Conservation (phyloP, 2,888 invertebrate genomes). For the Tortricodes alternella region DNA sequence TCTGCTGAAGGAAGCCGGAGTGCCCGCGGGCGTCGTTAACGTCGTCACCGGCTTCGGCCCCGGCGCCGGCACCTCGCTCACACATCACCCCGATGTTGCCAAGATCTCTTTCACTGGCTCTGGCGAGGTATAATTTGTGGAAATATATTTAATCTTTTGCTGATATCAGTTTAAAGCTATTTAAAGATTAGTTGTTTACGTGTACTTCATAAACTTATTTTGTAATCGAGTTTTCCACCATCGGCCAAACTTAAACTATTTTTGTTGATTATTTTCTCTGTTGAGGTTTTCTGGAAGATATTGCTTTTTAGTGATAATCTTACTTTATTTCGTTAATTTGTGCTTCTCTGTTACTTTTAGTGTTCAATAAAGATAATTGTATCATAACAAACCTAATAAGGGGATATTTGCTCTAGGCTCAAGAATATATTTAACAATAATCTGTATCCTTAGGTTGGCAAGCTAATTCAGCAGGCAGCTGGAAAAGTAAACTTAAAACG, state of each 20-base stretch:
- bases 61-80: constrained; percentile 88
- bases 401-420: neutral
- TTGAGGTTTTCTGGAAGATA: too few relatives aligned
- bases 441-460: constrained; percentile 64
- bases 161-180: too few relatives aligned
- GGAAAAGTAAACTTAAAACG: constrained; percentile 90
- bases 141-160: neutral
- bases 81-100: constrained; percentile 87
- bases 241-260: too few relatives aligned
- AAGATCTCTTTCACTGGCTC: constrained; percentile 90
- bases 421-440: neutral
- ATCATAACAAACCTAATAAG: too few relatives aligned
- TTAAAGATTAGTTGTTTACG: too few relatives aligned
- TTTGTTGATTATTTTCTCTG: too few relatives aligned
- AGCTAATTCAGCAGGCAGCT: constrained; percentile 85
- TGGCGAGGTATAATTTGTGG: constrained; percentile 45
- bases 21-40: constrained; percentile 95
- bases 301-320: too few relatives aligned
- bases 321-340: too few relatives aligned
- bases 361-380: too few relatives aligned
- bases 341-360: too few relatives aligned
- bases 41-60: constrained; percentile 93
- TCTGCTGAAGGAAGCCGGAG: constrained; percentile 92
- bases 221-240: too few relatives aligned
- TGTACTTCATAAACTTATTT: too few relatives aligned